Conservation (phyloP, 2,113 vertebrate genomes). For the Chaetura pelagica region DNA sequence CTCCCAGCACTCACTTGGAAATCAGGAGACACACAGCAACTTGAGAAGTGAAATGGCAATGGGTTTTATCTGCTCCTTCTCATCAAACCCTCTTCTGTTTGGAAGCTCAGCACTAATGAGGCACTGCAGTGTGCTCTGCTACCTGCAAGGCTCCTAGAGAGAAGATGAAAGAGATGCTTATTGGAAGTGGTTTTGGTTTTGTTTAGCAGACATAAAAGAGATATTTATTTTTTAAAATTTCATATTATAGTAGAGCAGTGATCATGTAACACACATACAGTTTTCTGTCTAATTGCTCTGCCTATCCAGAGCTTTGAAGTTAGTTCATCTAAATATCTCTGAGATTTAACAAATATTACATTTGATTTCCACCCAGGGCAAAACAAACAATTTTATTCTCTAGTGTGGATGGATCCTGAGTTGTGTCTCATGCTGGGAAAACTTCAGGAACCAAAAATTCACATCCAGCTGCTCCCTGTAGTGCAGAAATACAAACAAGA, state of each 20-base stretch:
- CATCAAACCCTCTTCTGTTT: background rate
- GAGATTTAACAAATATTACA: background rate
- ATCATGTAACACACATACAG: background rate
- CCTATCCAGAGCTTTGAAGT: background rate
- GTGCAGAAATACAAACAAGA: background rate
- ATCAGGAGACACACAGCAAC: background rate
- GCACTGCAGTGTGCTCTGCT: background rate
- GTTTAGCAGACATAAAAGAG: background rate
- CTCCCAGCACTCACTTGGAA: background rate
- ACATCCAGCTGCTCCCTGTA: background rate
- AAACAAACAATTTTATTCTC: slow-evolving; percentile 6
- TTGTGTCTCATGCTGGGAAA: background rate
- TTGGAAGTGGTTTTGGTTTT: background rate
- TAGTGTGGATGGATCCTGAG: background rate
- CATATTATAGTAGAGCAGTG: background rate
- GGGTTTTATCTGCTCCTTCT: background rate
- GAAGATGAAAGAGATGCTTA: background rate
- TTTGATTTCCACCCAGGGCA: slow-evolving; percentile 13
- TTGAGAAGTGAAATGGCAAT: background rate
- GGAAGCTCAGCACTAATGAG: background rate
- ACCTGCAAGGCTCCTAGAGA: background rate
- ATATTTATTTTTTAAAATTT: background rate
- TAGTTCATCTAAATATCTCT: background rate
- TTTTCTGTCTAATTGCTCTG: background rate
- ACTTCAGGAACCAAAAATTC: background rate